Evolutionary conservation across 1,140 invertebrate species (phyloP).

Genomic region (silkworm (Bombyx mori)): ASM3026992v2 NC_085117.1:7333501-7334000

Average conservation of each 20-base stretch:
- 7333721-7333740: too few species aligned
- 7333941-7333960: conserved; percentile 93
- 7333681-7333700: too few species aligned
- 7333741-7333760: too few species aligned
- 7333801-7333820: too few species aligned
- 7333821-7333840: too few species aligned
- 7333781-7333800: too few species aligned
- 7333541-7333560: conserved; percentile 85
- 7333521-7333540: conserved; percentile 92
- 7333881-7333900: conserved; percentile 95
- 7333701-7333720: too few species aligned
- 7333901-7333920: conserved; percentile 96
- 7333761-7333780: too few species aligned
- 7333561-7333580: conserved; percentile 78
- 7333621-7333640: background rate
- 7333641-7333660: background rate
- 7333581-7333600: background rate
- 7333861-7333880: conserved; percentile 93
- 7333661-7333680: too few species aligned
- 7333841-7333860: too few species aligned
- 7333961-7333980: conserved; percentile 90
- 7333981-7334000: conserved; percentile 84
- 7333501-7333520: conserved; percentile 90
- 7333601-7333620: background rate
- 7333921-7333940: conserved; percentile 88